These are phyloP conservation scores for Nomada flava DNA, from an alignment of 2,888 invertebrate genomes.

Conservation along the genomic window DNA sequence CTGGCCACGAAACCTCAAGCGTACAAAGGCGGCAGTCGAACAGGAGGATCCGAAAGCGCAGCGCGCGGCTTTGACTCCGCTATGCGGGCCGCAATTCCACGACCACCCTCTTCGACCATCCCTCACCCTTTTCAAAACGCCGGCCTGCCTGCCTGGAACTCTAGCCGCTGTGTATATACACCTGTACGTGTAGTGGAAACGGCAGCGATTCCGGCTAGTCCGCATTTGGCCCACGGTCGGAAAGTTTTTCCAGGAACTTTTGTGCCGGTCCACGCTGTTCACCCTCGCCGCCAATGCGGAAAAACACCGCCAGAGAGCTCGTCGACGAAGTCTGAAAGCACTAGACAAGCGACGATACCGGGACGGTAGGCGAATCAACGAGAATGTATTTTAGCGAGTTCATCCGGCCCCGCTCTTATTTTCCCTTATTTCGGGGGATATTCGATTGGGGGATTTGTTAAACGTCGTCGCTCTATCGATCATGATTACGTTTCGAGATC, in stretches of 20 bases:
- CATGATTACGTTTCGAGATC: background rate
- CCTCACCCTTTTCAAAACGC: slow-evolving; percentile 48
- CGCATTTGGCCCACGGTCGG: slow-evolving; percentile 66
- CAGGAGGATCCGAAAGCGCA: slow-evolving; percentile 64
- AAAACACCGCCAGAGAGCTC: slow-evolving; percentile 60
- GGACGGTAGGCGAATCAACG: slow-evolving; percentile 31
- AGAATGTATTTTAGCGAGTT: slow-evolving; percentile 41
- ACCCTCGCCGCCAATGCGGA: slow-evolving; percentile 59
- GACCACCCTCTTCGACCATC: slow-evolving; percentile 42
- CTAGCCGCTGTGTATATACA: slow-evolving; percentile 2
- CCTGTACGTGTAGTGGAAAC: background rate
- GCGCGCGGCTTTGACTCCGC: slow-evolving; percentile 66
- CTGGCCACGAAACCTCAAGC: slow-evolving; percentile 76
- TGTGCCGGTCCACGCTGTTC: slow-evolving; percentile 51
- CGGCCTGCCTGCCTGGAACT: slow-evolving; percentile 43
- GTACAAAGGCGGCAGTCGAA: slow-evolving; percentile 75
- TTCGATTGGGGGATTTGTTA: slow-evolving; percentile 32
- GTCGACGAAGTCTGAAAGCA: slow-evolving; percentile 52
- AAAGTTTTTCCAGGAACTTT: slow-evolving; percentile 71
- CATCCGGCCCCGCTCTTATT: background rate
- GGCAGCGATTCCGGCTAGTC: slow-evolving; percentile 63
- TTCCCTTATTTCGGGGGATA: background rate
- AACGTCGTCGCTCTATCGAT: slow-evolving; percentile 3
- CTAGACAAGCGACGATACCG: slow-evolving; percentile 35
- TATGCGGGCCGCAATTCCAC: slow-evolving; percentile 71